Evolutionary conservation across 2,888 invertebrate genomes (phyloP).

Genomic region (Koerneria pararmatus): DNA sequence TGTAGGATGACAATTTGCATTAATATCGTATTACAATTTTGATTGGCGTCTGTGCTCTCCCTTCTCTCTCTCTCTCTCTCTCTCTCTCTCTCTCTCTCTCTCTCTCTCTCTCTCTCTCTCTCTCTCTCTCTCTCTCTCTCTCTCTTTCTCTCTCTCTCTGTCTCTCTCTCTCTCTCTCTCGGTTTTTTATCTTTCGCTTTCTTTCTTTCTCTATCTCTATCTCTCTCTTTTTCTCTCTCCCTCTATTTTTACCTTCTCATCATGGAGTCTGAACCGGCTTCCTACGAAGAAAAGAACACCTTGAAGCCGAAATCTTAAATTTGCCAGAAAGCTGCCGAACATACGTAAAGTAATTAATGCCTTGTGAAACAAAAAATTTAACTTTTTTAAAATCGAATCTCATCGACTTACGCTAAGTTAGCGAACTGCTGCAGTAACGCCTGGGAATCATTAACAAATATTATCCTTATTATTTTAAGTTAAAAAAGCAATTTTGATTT

Average conservation of each 20-base stretch:
- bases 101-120: slow-evolving; percentile 6
- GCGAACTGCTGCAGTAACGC: too few species aligned
- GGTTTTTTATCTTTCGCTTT: not conserved
- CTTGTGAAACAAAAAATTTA: too few species aligned
- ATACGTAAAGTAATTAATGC: too few species aligned
- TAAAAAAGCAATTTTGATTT: too few species aligned
- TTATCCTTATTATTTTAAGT: too few species aligned
- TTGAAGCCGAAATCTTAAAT: too few species aligned
- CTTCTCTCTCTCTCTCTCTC: not conserved
- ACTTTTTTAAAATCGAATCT: too few species aligned
- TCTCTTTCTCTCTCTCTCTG: slow-evolving; percentile 3
- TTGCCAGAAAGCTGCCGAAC: slow-evolving; percentile 13
- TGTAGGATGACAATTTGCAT: too few species aligned
- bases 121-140: slow-evolving; percentile 6
- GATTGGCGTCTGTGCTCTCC: not conserved
- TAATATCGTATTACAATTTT: too few species aligned
- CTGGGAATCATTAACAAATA: not conserved
- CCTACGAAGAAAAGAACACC: slow-evolving; percentile 28
- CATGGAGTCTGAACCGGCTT: not conserved
- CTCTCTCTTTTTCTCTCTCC: slow-evolving; percentile 6
- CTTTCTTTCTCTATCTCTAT: not conserved
- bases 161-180: not conserved
- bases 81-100: slow-evolving; percentile 7
- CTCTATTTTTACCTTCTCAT: not conserved
- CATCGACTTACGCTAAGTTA: too few species aligned